Conservation (phyloP, 2,113 vertebrate genomes). For the Lycocorax pyrrhopterus region DNA sequence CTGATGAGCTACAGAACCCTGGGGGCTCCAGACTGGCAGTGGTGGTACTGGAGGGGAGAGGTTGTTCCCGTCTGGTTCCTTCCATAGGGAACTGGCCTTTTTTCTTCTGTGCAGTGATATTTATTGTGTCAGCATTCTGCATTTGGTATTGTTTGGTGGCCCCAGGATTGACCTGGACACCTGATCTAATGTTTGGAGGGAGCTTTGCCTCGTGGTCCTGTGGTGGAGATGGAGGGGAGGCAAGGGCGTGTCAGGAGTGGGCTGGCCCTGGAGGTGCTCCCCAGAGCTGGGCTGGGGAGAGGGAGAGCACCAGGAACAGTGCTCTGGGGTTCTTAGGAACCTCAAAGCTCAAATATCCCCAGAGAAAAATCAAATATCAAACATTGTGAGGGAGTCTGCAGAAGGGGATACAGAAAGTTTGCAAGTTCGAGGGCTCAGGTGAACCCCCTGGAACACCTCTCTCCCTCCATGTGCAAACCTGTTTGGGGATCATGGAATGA, state of each 20-base stretch:
- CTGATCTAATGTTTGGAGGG: not conserved
- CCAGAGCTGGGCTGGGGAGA: not conserved
- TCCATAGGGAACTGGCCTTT: not conserved
- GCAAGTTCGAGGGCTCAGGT: not conserved
- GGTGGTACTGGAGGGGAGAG: not conserved
- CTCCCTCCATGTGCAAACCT: not conserved
- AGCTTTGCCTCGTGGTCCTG: not conserved
- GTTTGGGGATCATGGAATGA: not conserved
- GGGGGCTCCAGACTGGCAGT: not conserved
- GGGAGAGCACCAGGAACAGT: not conserved
- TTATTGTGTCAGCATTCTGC: not conserved
- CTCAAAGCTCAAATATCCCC: not conserved
- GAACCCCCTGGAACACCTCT: not conserved
- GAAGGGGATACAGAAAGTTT: not conserved
- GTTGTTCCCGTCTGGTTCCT: not conserved
- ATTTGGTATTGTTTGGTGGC: not conserved
- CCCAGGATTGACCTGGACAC: not conserved
- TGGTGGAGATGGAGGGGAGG: not conserved
- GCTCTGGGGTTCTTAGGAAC: not conserved
- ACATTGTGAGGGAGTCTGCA: not conserved
- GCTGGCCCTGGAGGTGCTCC: not conserved
- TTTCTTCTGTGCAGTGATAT: not conserved
- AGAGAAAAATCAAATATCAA: not conserved
- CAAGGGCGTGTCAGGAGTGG: not conserved
- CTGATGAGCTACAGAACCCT: not conserved